Conservation (phyloP, 2,113 vertebrate genomes). For the Steatornis caripensis region DNA sequence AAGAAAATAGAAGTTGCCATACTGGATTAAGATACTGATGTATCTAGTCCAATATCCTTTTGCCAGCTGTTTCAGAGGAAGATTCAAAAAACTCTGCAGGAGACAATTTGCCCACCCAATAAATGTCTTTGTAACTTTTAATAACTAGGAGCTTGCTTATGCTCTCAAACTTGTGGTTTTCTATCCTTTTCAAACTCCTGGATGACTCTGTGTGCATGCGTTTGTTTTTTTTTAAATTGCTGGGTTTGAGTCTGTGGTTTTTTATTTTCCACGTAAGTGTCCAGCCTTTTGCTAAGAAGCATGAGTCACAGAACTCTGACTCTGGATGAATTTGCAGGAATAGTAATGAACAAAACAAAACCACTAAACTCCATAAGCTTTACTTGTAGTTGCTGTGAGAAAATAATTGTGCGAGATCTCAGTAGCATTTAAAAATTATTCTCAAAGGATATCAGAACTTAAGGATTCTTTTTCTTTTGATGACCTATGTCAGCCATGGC, state of each 20-base stretch:
- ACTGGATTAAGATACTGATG: not conserved
- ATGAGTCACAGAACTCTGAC: slow-evolving; percentile 31
- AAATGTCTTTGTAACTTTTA: not conserved
- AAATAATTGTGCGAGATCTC: not conserved
- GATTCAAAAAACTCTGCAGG: not conserved
- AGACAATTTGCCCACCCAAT: not conserved
- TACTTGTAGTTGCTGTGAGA: not conserved
- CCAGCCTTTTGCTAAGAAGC: not conserved
- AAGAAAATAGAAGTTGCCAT: not conserved
- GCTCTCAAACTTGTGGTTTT: not conserved
- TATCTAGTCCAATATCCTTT: not conserved
- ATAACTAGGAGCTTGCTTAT: not conserved
- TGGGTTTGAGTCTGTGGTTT: not conserved
- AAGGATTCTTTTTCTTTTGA: not conserved
- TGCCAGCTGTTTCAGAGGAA: not conserved
- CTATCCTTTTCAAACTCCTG: not conserved
- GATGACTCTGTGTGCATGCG: not conserved
- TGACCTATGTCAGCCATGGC: not conserved
- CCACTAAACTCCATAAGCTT: not conserved
- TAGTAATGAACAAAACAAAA: slow-evolving; percentile 16
- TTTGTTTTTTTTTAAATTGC: not conserved
- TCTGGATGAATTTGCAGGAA: not conserved
- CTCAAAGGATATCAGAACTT: not conserved
- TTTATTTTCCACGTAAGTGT: slow-evolving; percentile 10
- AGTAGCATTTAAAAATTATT: not conserved